Evolutionary conservation across 2,888 invertebrate species (phyloP).

Genomic region (Conops quadrifasciatus): DNA sequence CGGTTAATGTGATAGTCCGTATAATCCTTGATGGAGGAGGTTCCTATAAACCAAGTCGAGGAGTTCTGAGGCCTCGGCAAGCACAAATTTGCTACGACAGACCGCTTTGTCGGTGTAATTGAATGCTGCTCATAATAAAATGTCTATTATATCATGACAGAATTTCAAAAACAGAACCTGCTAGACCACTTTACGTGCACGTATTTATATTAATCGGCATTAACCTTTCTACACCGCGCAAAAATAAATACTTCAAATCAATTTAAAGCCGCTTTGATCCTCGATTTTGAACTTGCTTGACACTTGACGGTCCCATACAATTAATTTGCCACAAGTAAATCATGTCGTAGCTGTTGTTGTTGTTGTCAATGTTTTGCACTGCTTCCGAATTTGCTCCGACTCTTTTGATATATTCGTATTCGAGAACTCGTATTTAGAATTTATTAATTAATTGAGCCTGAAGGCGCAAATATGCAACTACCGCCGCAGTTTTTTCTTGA

Average conservation of each 20-base stretch:
- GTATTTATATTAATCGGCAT: too few relatives aligned
- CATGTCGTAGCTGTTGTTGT: not conserved
- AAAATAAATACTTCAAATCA: constrained; percentile 27
- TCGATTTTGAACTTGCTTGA: constrained; percentile 1
- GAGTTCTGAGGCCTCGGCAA: too few relatives aligned
- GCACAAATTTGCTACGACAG: too few relatives aligned
- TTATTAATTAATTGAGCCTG: constrained; percentile 31
- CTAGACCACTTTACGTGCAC: too few relatives aligned
- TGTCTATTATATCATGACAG: too few relatives aligned
- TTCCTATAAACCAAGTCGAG: too few relatives aligned
- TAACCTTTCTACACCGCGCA: too few relatives aligned
- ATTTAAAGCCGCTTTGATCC: constrained; percentile 29
- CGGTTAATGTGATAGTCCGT: too few relatives aligned
- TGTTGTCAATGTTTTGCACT: not conserved
- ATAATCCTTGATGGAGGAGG: too few relatives aligned
- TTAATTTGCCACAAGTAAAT: constrained; percentile 24
- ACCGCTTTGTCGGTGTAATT: too few relatives aligned
- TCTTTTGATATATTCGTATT: not conserved
- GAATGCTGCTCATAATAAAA: too few relatives aligned
- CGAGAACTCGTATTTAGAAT: not conserved
- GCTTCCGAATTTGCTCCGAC: not conserved
- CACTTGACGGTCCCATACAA: constrained; percentile 19
- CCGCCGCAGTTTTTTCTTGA: not conserved
- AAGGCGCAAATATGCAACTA: constrained; percentile 24
- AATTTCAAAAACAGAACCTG: too few relatives aligned